Percentiles rank a stretch among this genome's conserved stretches.
phyloP scores from a whole-genome alignment of 2,888 invertebrate genomes.

The Salpingus planirostris region DNA sequence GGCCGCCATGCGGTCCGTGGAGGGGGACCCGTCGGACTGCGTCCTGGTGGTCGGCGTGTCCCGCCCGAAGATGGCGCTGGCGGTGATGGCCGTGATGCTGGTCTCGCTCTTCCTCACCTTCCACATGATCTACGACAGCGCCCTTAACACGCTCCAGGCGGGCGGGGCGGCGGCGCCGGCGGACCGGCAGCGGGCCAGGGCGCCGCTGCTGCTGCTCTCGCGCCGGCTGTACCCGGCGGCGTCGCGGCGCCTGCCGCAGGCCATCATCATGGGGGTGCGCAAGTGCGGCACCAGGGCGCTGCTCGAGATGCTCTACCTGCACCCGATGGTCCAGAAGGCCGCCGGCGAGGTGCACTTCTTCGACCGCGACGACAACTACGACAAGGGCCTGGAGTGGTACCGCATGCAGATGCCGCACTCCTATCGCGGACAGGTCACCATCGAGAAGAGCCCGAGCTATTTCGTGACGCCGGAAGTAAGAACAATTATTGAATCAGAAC shows the following conservation, averaged over 20 bases:
- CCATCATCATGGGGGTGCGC: constrained; percentile 88
- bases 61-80: constrained; percentile 75
- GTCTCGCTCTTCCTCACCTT: constrained; percentile 76
- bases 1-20: constrained; percentile 73
- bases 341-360: constrained; percentile 96
- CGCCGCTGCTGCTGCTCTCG: constrained; percentile 41
- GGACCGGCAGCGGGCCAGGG: too few relatives aligned
- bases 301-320: constrained; percentile 91
- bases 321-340: constrained; percentile 86
- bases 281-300: constrained; percentile 96
- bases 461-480: constrained; percentile 90
- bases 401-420: constrained; percentile 90
- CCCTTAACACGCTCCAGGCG: constrained; percentile 68
- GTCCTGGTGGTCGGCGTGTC: constrained; percentile 76
- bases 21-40: constrained; percentile 77
- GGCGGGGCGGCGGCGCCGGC: constrained; percentile 35
- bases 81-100: constrained; percentile 69
- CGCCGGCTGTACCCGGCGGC: constrained; percentile 48
- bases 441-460: constrained; percentile 97
- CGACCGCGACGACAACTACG: constrained; percentile 89
- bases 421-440: constrained; percentile 83
- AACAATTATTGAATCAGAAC: too few relatives aligned
- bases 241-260: constrained; percentile 59
- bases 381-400: constrained; percentile 91
- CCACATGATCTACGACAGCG: constrained; percentile 78